phyloP scores from a whole-genome alignment of 1,140 invertebrate genomes.

The Zeugodacus cucurbitae region DNA sequence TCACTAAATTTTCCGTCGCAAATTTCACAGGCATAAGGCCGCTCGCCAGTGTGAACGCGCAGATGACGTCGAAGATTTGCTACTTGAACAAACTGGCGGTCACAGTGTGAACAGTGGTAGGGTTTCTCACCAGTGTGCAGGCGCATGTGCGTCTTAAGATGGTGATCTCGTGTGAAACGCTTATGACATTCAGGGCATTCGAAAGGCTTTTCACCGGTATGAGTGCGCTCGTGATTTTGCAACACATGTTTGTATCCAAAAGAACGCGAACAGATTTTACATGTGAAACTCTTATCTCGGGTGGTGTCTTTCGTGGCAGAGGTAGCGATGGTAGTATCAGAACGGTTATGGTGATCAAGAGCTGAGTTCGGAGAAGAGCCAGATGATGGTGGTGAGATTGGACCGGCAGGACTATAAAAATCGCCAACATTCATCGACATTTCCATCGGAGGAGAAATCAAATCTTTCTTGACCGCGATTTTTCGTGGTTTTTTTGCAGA shows the following conservation, averaged over 20 bases:
- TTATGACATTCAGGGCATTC: slow-evolving; percentile 95
- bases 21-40: slow-evolving; percentile 90
- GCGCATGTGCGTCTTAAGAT: slow-evolving; percentile 92
- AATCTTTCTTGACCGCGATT: slow-evolving; percentile 64
- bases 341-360: slow-evolving; percentile 49
- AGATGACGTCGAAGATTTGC: slow-evolving; percentile 93
- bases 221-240: slow-evolving; percentile 96
- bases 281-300: slow-evolving; percentile 87
- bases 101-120: slow-evolving; percentile 91
- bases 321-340: slow-evolving; percentile 39
- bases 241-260: slow-evolving; percentile 96
- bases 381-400: slow-evolving; percentile 67
- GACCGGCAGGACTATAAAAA: slow-evolving; percentile 66
- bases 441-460: slow-evolving; percentile 55
- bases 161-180: slow-evolving; percentile 95
- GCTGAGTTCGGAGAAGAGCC: slow-evolving; percentile 68
- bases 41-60: slow-evolving; percentile 94
- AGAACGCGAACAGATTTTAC: slow-evolving; percentile 84
- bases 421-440: slow-evolving; percentile 59
- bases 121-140: slow-evolving; percentile 94
- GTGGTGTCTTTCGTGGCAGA: slow-evolving; percentile 68
- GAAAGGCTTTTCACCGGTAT: slow-evolving; percentile 97
- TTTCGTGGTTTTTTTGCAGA: slow-evolving; percentile 61
- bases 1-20: slow-evolving; percentile 93
- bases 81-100: slow-evolving; percentile 92